Evolutionary conservation across 2,113 vertebrate genomes (phyloP).

Genomic region (Plestiodon gilberti): DNA sequence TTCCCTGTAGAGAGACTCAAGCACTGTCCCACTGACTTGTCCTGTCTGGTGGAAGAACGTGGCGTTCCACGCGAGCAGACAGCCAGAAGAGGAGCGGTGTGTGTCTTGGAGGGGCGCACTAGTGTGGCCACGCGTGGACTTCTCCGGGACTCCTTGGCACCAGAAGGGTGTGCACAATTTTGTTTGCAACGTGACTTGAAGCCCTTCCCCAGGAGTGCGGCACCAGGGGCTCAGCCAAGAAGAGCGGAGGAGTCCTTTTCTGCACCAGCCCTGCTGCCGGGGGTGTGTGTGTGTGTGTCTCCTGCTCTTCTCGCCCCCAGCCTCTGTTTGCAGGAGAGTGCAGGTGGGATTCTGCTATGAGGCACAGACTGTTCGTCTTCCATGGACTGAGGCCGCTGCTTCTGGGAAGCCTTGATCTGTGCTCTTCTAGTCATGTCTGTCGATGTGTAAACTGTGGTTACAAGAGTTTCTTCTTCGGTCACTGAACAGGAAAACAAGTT

Average conservation of each 20-base stretch:
- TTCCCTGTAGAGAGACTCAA: not conserved
- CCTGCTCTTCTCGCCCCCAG: not conserved
- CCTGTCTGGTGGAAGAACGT: not conserved
- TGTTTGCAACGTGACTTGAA: not conserved
- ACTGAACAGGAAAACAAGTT: not conserved
- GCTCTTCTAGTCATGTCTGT: not conserved
- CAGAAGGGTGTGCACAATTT: not conserved
- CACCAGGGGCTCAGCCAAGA: not conserved
- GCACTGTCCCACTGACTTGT: not conserved
- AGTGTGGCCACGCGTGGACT: slow-evolving; percentile 7
- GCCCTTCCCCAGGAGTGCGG: not conserved
- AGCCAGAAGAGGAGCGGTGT: slow-evolving; percentile 23
- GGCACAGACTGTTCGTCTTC: slow-evolving; percentile 1
- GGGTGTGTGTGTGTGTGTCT: too few species aligned
- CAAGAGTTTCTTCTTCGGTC: not conserved
- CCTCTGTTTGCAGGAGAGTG: fast-evolving
- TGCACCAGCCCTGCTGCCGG: not conserved
- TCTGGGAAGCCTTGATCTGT: not conserved
- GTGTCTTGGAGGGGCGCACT: slow-evolving; percentile 33
- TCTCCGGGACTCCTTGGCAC: not conserved
- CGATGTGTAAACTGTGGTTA: not conserved
- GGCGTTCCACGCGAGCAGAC: slow-evolving; percentile 13
- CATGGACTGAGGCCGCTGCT: not conserved
- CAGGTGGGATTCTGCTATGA: not conserved
- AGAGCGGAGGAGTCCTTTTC: not conserved